phyloP scores from a whole-genome alignment of 2,797 vertebrate genomes.

The Tenualosa ilisha region DNA sequence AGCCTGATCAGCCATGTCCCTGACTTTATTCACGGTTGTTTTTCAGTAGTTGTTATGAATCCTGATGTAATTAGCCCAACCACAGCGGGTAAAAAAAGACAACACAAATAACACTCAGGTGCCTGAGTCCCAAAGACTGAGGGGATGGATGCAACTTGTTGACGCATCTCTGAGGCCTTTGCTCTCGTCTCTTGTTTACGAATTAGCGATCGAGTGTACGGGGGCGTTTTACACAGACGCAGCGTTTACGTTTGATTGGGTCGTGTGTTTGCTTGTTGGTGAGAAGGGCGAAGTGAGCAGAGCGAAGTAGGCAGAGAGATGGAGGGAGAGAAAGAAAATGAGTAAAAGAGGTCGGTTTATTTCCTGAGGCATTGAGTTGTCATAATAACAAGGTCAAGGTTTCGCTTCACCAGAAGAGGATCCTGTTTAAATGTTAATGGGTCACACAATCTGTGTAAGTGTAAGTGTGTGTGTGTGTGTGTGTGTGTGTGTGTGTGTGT shows the following conservation, averaged over 20 bases:
- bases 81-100: background rate
- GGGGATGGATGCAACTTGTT: background rate
- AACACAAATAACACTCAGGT: background rate
- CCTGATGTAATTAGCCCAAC: background rate
- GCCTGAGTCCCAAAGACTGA: slow-evolving; percentile 9
- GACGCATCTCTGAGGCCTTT: background rate
- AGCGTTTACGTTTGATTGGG: background rate
- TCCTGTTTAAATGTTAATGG: slow-evolving; percentile 50
- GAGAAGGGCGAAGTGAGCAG: background rate
- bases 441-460: background rate
- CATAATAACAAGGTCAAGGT: slow-evolving; percentile 45
- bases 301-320: background rate
- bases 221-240: background rate
- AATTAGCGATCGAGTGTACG: background rate
- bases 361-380: slow-evolving; percentile 32
- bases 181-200: background rate
- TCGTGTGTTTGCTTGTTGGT: slow-evolving; percentile 29
- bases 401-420: slow-evolving; percentile 41
- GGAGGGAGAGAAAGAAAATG: slow-evolving; percentile 13
- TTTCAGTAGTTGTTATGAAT: too few species aligned
- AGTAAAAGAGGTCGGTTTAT: slow-evolving; percentile 30
- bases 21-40: background rate
- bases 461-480: background rate
- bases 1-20: background rate
- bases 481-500: background rate